These are phyloP conservation scores for Campaea margaritaria DNA, from an alignment of 2,888 invertebrate genomes.

Conservation along the genomic window DNA sequence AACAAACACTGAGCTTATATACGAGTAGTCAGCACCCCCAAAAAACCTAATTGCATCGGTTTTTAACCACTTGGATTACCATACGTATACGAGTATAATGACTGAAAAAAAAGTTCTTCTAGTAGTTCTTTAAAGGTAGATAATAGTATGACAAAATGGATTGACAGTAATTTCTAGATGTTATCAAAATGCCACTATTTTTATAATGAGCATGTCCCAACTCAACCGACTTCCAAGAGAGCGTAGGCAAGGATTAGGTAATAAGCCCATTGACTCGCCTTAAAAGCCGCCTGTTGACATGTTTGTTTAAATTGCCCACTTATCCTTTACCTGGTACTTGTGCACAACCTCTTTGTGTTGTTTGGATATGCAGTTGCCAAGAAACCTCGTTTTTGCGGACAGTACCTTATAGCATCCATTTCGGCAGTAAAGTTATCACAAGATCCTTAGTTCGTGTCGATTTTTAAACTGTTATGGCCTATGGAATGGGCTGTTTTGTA, in stretches of 20 bases:
- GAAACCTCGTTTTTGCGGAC: background rate
- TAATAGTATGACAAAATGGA: too few species aligned
- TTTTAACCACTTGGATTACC: too few species aligned
- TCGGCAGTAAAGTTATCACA: too few species aligned
- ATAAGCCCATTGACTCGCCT: constrained; percentile 65
- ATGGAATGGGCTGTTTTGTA: too few species aligned
- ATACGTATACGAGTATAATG: too few species aligned
- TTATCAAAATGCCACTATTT: background rate
- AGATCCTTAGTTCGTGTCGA: too few species aligned
- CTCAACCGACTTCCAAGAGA: constrained; percentile 47
- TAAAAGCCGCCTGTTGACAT: constrained; percentile 66
- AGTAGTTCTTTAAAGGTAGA: too few species aligned
- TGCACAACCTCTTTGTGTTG: constrained; percentile 53
- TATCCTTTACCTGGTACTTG: constrained; percentile 52
- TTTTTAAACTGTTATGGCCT: too few species aligned
- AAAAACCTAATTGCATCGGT: too few species aligned
- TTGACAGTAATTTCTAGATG: background rate
- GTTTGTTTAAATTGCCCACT: constrained; percentile 64
- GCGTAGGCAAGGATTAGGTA: constrained; percentile 63
- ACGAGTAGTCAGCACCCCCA: too few species aligned
- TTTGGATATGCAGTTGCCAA: constrained; percentile 39
- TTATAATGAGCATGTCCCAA: constrained; percentile 36
- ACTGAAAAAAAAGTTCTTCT: too few species aligned
- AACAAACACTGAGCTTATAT: too few species aligned
- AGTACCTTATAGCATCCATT: background rate